Evolutionary conservation across 2,797 vertebrate genomes (phyloP), one percentile per base, ranked within the genome.

Genomic region (Tenualosa thibaudeaui): DNA sequence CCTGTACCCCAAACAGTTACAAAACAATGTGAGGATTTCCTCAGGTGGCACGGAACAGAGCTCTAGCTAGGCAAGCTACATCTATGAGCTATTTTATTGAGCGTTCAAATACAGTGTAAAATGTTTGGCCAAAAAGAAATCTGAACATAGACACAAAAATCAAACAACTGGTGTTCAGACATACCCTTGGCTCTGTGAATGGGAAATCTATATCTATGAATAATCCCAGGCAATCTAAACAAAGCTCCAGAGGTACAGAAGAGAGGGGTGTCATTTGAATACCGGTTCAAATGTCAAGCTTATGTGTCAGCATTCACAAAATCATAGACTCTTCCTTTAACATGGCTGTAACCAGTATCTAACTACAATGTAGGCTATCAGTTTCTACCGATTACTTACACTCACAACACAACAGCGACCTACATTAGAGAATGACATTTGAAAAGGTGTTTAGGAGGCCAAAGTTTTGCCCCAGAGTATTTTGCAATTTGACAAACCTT

Each of bases 401-500:
- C 31, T 37, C 26, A 37, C 9, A 68, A 68, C 26, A 37, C 9
- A 68, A 68, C 31, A 71, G 26, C 13, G 65, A 71, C 31, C 65
- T 71, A 71, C 65, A 71, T 40, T 40, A 40, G 26, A 71, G 3
- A 24, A 62, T 37, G 4, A 71, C 15, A 71, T 71, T 37, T 37
- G 65, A 71, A 40, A 6, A 71, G 13, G 65, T 71, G 12, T 19
- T 71, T 71, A 71, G 10, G 13, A 3, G 65, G 10, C 31, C 26
- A 71, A 71, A 62, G 13, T 3, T 10, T 26, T 65, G 62, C 3
- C 65, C 31, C 8, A 13, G 13, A 71, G 65, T 37, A 65, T 62
- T 62, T 65, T 31, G 62, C 9, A 65, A 26, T 65, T 65, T 65
- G 62, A 65, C 62, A 24, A 65, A 65, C 62, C 62, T 65, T 65